Base-by-base conservation (phyloP, 1,140 invertebrate species). In the Drosophila melanica region DNA sequence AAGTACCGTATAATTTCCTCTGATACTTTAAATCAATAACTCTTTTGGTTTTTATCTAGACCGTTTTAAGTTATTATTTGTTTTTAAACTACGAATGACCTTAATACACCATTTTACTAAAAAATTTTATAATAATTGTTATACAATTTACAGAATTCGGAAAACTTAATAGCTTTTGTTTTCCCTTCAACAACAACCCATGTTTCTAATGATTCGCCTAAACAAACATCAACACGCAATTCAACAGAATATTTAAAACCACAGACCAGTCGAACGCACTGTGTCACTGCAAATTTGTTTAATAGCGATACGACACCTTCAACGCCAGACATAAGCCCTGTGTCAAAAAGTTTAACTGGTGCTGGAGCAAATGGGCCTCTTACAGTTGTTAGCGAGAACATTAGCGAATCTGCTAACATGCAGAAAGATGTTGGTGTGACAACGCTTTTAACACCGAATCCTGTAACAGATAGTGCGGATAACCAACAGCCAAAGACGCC, bases 141-240 rank as follows among this genome's bases (percentile, higher is more conserved):
- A 91, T 77, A 7, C 72, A 77, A 93, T 93, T 37, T 89, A 94
- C 90, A 95, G 94, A 94, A 93, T 90, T 95, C 95, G 86, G 95
- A 96, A 93, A 94, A 77, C 58, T 73, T 94, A 89, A 94, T 95
- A 92, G 95, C 95, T 91, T 94, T 95, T 93, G 94, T 95, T 93
- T 96, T 95, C 93, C 94, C 94, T 90, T 93, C 95, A 90, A 93
- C 94, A 81, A 94, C 94, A 91, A 93, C 94, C 90, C 93, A 93
- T 79, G 92, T 93, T 91, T 90, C 92, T 85, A 85, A 76, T 65
- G 59, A 81, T 64, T 74, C 84, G 41, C 64, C 71, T 50, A 79
- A 71, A 68, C 90, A 84, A 54, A 79, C 78, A 58, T 67, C 79
- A 2, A 70, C 64, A n/a, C 57, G 79, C 47, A 91, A 86, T 65